Evolutionary conservation across 2,113 vertebrate genomes (phyloP).

Genomic region (Ceyx melanurus): DNA sequence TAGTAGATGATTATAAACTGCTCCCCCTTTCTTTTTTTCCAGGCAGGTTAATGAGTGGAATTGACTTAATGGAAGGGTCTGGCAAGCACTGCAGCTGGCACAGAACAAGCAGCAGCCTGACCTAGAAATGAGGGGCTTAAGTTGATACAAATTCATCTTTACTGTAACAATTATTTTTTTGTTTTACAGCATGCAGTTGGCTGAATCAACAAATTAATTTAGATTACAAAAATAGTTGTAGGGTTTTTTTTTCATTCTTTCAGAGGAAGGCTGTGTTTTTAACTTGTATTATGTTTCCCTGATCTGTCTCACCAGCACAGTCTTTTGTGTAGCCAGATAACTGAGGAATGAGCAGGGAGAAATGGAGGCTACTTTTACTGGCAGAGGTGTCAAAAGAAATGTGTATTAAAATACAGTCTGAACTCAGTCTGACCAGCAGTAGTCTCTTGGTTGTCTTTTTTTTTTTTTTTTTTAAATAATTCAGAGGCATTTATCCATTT

Average conservation of each 20-base stretch:
- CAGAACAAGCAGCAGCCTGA: neutral
- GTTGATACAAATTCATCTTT: neutral
- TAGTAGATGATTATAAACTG: neutral
- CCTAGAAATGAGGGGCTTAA: neutral
- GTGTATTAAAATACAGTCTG: neutral
- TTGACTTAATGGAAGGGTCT: neutral
- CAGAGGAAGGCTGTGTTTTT: neutral
- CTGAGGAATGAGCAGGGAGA: neutral
- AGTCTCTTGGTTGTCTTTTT: neutral
- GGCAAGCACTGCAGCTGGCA: neutral
- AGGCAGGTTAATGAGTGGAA: conserved; percentile 1
- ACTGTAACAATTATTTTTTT: neutral
- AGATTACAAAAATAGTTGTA: neutral
- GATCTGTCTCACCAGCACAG: neutral
- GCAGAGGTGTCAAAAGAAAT: neutral
- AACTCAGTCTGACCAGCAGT: neutral
- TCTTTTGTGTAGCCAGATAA: conserved; percentile 18
- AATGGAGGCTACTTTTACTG: neutral
- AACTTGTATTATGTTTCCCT: neutral
- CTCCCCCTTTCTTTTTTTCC: neutral
- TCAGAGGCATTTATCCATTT: neutral
- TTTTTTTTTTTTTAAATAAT: neutral
- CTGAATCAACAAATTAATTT: neutral
- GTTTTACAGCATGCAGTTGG: neutral
- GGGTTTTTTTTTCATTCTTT: neutral